Evolutionary conservation across 2,113 vertebrate genomes (phyloP).

Genomic region (Oreamnos americanus): DNA sequence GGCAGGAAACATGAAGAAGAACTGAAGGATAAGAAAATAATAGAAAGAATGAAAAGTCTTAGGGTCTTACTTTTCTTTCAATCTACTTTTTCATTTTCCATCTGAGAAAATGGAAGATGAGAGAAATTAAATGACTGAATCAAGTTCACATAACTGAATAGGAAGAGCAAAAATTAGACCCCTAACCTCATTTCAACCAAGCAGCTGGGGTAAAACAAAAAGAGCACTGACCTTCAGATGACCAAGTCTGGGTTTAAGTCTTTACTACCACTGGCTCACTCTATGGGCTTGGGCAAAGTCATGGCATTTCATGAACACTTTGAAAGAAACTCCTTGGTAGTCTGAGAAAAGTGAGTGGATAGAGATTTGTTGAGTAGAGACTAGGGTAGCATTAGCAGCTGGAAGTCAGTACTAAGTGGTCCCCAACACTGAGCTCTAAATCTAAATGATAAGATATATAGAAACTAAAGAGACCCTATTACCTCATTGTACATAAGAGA

Average conservation of each 20-base stretch:
- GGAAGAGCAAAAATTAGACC: not conserved
- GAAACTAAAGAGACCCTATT: not conserved
- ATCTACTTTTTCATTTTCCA: not conserved
- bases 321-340: not conserved
- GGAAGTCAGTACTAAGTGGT: not conserved
- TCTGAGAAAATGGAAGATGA: not conserved
- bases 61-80: not conserved
- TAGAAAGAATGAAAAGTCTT: not conserved
- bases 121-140: not conserved
- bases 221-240: not conserved
- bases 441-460: not conserved
- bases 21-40: not conserved
- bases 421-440: not conserved
- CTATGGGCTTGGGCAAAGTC: not conserved
- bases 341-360: not conserved
- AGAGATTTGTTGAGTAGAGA: not conserved
- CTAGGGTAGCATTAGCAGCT: not conserved
- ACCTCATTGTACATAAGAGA: not conserved
- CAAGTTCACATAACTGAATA: not conserved
- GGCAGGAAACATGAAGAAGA: not conserved
- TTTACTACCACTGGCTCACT: not conserved
- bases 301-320: not conserved
- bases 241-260: not conserved
- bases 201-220: not conserved
- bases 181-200: not conserved